Evolutionary conservation across 2,113 vertebrate species (phyloP).

Genomic region (Mesembrinibis cayennensis): DNA sequence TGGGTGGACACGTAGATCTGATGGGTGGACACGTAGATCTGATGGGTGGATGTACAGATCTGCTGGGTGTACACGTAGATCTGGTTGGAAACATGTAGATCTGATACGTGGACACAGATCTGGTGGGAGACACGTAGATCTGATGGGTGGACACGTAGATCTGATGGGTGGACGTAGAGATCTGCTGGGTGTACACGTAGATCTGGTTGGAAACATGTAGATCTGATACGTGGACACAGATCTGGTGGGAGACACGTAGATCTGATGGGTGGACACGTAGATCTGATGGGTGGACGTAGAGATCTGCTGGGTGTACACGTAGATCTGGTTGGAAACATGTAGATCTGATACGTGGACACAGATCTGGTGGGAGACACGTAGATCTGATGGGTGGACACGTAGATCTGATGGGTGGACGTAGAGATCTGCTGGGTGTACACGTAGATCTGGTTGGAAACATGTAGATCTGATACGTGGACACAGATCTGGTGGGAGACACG

Average conservation of each 20-base stretch:
- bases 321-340: accelerated
- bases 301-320: accelerated
- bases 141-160: too few species aligned
- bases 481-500: too few species aligned
- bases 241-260: accelerated
- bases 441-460: too few species aligned
- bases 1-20: background rate
- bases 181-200: accelerated
- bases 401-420: background rate
- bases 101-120: background rate
- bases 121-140: background rate
- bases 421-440: background rate
- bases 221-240: background rate
- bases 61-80: background rate
- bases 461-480: background rate
- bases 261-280: too few species aligned
- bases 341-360: too few species aligned
- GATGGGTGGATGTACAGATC: background rate
- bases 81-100: background rate
- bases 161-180: accelerated
- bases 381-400: background rate
- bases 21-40: background rate
- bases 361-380: too few species aligned
- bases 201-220: background rate
- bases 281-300: too few species aligned